Evolutionary conservation across 2,113 vertebrate species (phyloP).

Genomic region (Malaclemys terrapin): DNA sequence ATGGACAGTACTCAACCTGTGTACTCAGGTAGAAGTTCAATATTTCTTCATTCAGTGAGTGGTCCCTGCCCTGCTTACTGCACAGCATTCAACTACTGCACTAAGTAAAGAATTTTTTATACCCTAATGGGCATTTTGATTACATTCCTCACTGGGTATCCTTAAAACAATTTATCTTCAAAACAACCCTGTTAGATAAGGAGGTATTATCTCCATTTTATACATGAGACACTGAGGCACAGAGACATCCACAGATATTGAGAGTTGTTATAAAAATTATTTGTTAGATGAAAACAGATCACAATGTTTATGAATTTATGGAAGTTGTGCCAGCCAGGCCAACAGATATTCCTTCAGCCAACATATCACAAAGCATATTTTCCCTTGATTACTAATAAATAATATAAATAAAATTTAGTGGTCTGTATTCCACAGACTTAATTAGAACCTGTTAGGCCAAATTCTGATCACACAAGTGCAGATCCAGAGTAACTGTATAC

Average conservation of each 20-base stretch:
- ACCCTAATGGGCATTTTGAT: background rate
- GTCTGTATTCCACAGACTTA: background rate
- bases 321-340: background rate
- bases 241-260: background rate
- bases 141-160: background rate
- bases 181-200: background rate
- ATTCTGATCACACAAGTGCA: background rate
- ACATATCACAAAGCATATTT: background rate
- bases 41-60: background rate
- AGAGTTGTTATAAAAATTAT: background rate
- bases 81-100: background rate
- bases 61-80: background rate
- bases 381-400: background rate
- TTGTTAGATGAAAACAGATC: background rate
- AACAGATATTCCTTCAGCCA: background rate
- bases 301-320: background rate
- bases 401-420: background rate
- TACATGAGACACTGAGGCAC: background rate
- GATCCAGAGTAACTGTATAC: background rate
- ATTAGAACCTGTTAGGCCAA: background rate
- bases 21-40: background rate
- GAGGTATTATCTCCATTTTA: background rate
- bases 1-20: background rate
- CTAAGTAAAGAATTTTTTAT: background rate
- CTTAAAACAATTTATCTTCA: background rate